Evolutionary conservation across 2,888 invertebrate species (phyloP), one percentile per base, ranked within the genome.

Genomic region (Hyles lineata): DNA sequence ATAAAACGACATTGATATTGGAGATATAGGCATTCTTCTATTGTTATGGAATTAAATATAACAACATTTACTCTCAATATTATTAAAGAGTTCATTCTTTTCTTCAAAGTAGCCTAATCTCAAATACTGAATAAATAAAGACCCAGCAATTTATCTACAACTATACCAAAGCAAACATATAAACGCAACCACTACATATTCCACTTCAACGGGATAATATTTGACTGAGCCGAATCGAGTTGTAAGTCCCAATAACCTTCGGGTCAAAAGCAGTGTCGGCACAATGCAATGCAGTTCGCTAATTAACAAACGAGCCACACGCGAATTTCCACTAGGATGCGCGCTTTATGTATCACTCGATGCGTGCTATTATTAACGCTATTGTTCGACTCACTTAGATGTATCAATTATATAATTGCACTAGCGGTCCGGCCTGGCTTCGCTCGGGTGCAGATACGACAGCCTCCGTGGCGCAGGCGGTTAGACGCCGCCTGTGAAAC

Each of bases 231-330:
- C 55, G 55, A 55, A n/a, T 62, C 32, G 61, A 32, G 32, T 62
- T 62, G 61, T 62, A 62, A 62, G 17, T 62, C 29, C 32, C 61
- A 32, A 61, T 62, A 61, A 62, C 29, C 61, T 62, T 62, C 23
- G 11, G 63, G 63, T 67, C 21, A 67, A 67, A 43, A 67, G 43
- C 63, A 67, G 23, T 21, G 23, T 15, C 67, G 17, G 67, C 19
- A 50, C 43, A 50, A 67, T 67, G 67, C 50, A 15, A 67, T 50
- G 23, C 67, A 50, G 50, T 21, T 21, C 6, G 11, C 50, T 67
- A 67, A 67, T 67, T 67, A 50, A 43, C 67, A 67, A 67, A 67
- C 50, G 50, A 23, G 21, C 23, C 67, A 23, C 23, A 1, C 23
- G 67, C 43, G 17, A 21, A 50, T 50, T 67, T 50, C 23, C 67